Evolutionary conservation across 2,888 invertebrate species (phyloP).

Genomic region (Choristoneura rosaceana): DNA sequence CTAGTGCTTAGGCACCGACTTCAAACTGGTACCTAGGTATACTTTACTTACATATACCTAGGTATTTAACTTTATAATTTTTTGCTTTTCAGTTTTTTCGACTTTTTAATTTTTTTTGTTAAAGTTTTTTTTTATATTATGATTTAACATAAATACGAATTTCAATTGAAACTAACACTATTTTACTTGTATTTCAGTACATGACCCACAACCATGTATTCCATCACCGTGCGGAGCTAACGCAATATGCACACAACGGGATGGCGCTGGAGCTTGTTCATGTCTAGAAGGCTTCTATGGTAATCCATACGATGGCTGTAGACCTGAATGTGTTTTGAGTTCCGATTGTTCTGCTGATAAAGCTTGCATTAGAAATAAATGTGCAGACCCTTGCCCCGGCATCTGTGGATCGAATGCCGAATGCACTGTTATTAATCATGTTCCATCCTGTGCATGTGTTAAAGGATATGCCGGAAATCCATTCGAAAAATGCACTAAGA

Average conservation of each 20-base stretch:
- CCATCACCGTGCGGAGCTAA: conserved; percentile 95
- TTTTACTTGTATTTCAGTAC: conserved; percentile 69
- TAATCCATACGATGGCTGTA: conserved; percentile 94
- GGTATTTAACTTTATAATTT: too few species aligned
- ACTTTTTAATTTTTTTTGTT: too few species aligned
- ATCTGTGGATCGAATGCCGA: conserved; percentile 93
- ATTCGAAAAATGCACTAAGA: conserved; percentile 72
- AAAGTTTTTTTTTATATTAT: too few species aligned
- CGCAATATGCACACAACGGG: conserved; percentile 91
- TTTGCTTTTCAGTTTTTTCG: too few species aligned
- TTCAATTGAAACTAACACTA: background rate
- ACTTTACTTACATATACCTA: too few species aligned
- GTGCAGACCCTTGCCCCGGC: conserved; percentile 94
- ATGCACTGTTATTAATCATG: conserved; percentile 93
- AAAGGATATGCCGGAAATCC: conserved; percentile 91
- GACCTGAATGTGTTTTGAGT: conserved; percentile 94
- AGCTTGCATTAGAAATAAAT: conserved; percentile 93
- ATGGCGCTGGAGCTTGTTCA: conserved; percentile 92
- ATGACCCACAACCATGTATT: conserved; percentile 90
- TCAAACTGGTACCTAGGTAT: too few species aligned
- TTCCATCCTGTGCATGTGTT: conserved; percentile 93
- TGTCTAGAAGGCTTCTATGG: conserved; percentile 93
- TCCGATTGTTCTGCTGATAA: conserved; percentile 94
- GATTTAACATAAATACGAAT: background rate
- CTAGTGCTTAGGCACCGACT: too few species aligned